Evolutionary conservation across 2,797 vertebrate genomes (phyloP).

Genomic region (Falco biarmicus): DNA sequence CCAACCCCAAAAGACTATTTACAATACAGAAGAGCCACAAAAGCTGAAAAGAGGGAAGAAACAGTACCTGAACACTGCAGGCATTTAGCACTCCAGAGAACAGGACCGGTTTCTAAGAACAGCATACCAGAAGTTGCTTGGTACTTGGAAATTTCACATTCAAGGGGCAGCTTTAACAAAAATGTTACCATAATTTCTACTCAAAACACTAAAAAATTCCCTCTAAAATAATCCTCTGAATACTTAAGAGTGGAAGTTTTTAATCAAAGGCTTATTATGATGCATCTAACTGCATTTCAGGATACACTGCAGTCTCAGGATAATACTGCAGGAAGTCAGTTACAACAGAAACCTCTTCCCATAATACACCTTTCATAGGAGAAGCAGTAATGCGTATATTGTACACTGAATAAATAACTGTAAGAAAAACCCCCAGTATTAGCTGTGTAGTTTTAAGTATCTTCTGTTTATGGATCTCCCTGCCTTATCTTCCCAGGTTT

Average conservation of each 20-base stretch:
- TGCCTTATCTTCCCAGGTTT: background rate
- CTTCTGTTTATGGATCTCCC: background rate
- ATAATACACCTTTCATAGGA: background rate
- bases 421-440: background rate
- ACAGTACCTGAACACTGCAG: background rate
- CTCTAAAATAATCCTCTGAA: background rate
- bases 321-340: background rate
- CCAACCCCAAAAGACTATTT: background rate
- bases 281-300: background rate
- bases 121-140: background rate
- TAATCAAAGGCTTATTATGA: background rate
- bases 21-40: background rate
- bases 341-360: background rate
- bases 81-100: background rate
- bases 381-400: background rate
- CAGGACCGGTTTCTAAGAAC: background rate
- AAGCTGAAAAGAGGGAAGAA: background rate
- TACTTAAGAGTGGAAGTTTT: background rate
- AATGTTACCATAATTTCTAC: background rate
- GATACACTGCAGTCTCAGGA: background rate
- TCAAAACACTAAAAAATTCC: background rate
- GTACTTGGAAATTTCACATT: background rate
- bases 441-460: background rate
- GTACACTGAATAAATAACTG: background rate
- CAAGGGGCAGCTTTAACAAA: background rate